A percentile compares a stretch with the other conserved stretches of the same genome.
phyloP scores from a whole-genome alignment of 2,888 invertebrate genomes.

The Globia sparganii region DNA sequence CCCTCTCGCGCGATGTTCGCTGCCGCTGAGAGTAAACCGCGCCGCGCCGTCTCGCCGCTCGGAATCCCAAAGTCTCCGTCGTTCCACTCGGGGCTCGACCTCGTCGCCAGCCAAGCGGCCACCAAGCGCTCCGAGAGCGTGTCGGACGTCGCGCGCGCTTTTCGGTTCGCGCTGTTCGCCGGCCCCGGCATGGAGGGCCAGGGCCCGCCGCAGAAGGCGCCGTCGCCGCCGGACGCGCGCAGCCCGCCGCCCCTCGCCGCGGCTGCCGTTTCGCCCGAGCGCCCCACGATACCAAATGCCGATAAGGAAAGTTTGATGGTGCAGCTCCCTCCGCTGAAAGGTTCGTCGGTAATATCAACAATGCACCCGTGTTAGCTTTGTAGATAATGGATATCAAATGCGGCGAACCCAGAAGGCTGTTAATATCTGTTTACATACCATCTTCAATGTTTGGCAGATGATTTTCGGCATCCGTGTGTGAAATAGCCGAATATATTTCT shows the following conservation, averaged over 20 bases:
- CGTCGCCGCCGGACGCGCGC: constrained; percentile 86
- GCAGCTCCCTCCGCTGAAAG: constrained; percentile 89
- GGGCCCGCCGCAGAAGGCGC: constrained; percentile 82
- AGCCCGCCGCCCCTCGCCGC: constrained; percentile 82
- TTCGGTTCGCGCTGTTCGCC: constrained; percentile 86
- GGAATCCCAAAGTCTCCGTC: constrained; percentile 97
- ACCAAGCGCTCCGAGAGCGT: constrained; percentile 87
- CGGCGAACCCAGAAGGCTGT: constrained; percentile 28
- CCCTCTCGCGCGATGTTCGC: constrained; percentile 89
- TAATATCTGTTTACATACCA: constrained; percentile 74
- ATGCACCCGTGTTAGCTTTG: constrained; percentile 42
- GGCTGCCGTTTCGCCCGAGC: constrained; percentile 78
- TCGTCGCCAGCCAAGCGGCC: constrained; percentile 92
- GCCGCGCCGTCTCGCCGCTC: constrained; percentile 91
- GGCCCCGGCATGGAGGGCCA: constrained; percentile 84
- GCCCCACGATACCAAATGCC: constrained; percentile 76
- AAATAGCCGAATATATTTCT: constrained; percentile 74
- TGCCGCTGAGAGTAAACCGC: constrained; percentile 89
- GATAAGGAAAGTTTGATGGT: constrained; percentile 88
- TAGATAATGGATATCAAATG: constrained; percentile 50
- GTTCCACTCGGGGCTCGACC: constrained; percentile 96
- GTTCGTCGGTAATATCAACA: constrained; percentile 78
- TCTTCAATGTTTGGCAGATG: constrained; percentile 67
- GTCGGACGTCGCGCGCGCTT: constrained; percentile 88
- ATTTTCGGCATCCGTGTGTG: constrained; percentile 69